Conservation (phyloP, 2,888 invertebrate species). For the Philhelius pedissequus region DNA sequence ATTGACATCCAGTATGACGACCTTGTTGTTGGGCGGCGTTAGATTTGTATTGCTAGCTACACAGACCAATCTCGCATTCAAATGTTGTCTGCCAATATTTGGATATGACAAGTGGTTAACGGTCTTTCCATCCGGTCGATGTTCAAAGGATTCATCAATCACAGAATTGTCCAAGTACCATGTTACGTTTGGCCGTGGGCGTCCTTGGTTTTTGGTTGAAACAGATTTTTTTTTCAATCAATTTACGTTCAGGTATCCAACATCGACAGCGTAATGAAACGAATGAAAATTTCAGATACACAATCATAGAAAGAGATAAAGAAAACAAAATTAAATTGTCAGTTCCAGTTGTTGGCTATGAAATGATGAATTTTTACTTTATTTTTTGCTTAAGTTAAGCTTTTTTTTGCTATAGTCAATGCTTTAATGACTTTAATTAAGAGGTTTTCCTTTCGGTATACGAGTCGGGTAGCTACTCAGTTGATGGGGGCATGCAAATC, state of each 20-base stretch:
- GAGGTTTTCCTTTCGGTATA: neutral
- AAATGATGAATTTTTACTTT: neutral
- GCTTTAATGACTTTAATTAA: neutral
- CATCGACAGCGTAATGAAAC: neutral
- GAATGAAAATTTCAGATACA: neutral
- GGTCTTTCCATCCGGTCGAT: conserved; percentile 84
- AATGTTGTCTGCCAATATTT: conserved; percentile 89
- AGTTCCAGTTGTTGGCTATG: neutral
- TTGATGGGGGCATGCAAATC: neutral
- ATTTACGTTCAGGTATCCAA: neutral
- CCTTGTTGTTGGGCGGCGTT: conserved; percentile 87
- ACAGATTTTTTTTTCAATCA: neutral
- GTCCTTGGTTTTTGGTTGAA: conserved; percentile 80
- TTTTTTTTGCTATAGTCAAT: neutral
- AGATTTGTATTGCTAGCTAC: conserved; percentile 93
- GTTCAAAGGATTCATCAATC: conserved; percentile 90
- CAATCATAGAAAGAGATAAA: conserved; percentile 20
- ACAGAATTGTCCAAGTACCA: conserved; percentile 93
- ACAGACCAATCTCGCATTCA: conserved; percentile 90
- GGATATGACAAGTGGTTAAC: conserved; percentile 90
- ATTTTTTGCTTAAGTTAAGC: neutral
- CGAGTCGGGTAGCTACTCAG: neutral
- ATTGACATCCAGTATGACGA: conserved; percentile 90
- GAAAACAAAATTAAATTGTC: neutral
- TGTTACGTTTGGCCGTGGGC: conserved; percentile 87